Evolutionary conservation across 1,140 invertebrate genomes (phyloP).

Genomic region (Mylabris phalerata): DNA sequence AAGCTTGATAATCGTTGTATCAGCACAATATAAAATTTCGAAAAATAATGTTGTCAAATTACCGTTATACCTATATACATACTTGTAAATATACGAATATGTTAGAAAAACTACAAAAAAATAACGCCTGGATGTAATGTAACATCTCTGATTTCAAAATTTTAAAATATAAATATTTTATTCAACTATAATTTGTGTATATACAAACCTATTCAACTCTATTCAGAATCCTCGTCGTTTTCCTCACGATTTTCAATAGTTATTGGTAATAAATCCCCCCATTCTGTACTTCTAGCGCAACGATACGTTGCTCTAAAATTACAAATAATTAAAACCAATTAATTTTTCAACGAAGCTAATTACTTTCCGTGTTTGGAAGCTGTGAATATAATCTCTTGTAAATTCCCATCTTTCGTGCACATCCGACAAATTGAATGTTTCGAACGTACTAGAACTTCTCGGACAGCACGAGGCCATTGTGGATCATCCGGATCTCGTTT

Average conservation of each 20-base stretch:
- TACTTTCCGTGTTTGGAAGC: conserved; percentile 66
- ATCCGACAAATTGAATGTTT: conserved; percentile 69
- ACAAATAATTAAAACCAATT: conserved; percentile 16
- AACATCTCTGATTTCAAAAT: too few relatives aligned
- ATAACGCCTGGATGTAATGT: too few relatives aligned
- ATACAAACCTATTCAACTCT: too few relatives aligned
- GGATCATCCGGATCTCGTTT: conserved; percentile 42
- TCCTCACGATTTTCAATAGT: conserved; percentile 2
- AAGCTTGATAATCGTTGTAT: too few relatives aligned
- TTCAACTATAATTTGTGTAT: conserved; percentile 22
- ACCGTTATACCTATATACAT: too few relatives aligned
- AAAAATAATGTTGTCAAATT: too few relatives aligned
- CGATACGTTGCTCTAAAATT: conserved; percentile 53
- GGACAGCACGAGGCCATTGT: conserved; percentile 72
- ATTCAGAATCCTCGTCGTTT: too few relatives aligned
- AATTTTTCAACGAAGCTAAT: conserved; percentile 19
- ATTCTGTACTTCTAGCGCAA: conserved; percentile 60
- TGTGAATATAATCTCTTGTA: conserved; percentile 73
- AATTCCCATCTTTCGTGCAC: conserved; percentile 65
- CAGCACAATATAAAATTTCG: too few relatives aligned
- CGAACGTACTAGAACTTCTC: conserved; percentile 55
- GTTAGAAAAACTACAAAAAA: too few relatives aligned
- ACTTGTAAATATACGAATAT: too few relatives aligned
- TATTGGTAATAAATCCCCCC: conserved; percentile 68
- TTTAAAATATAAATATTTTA: too few relatives aligned